Evolutionary conservation across 2,113 vertebrate genomes (phyloP).

Genomic region (Myotis yumanensis): DNA sequence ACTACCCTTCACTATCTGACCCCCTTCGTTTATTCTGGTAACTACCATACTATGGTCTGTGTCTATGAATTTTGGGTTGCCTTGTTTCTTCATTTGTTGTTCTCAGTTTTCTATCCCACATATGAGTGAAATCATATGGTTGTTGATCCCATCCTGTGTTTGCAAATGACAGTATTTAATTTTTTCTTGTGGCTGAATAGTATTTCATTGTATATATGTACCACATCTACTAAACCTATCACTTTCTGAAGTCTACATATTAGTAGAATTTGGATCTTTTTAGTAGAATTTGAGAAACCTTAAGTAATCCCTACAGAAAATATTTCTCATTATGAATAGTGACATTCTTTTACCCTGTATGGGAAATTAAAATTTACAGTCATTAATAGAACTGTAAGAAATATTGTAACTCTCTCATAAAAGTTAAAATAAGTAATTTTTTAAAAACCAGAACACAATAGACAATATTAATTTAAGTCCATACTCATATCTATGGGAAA

Average conservation of each 20-base stretch:
- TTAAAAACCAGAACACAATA: neutral
- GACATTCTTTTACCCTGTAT: neutral
- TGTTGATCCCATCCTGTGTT: too few species aligned
- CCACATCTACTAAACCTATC: neutral
- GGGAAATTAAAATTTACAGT: neutral
- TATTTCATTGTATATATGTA: too few species aligned
- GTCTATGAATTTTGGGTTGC: too few species aligned
- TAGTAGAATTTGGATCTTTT: neutral
- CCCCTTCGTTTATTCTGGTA: too few species aligned
- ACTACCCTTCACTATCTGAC: too few species aligned
- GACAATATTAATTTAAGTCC: neutral
- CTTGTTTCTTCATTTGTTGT: too few species aligned
- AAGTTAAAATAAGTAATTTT: neutral
- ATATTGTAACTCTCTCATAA: neutral
- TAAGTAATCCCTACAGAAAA: neutral
- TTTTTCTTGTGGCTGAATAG: too few species aligned
- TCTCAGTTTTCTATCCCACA: too few species aligned
- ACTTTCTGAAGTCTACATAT: neutral
- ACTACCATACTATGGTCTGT: too few species aligned
- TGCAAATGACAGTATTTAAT: too few species aligned
- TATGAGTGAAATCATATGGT: too few species aligned
- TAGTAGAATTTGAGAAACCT: neutral
- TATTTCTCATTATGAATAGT: neutral
- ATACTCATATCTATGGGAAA: neutral
- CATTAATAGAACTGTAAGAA: neutral